phyloP scores from a whole-genome alignment of 2,797 vertebrate genomes.

The Sitta carolinensis region DNA sequence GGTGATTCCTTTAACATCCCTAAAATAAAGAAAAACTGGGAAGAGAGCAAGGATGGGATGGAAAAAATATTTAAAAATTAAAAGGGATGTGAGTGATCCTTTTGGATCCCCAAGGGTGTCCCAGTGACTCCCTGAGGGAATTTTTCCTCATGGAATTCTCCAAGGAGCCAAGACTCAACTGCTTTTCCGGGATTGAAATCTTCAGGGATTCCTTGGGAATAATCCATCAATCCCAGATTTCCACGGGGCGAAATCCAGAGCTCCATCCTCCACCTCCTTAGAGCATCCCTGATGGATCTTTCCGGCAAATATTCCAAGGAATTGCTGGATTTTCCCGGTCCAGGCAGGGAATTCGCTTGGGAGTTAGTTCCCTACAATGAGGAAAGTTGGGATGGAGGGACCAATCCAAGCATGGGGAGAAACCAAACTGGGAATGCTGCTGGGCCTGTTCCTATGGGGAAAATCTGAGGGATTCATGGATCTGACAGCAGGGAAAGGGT shows the following conservation, averaged over 20 bases:
- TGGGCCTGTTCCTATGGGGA: accelerated
- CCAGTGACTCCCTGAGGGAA: not conserved
- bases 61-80: not conserved
- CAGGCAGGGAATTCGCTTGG: not conserved
- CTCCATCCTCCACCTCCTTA: not conserved
- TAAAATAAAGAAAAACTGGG: not conserved
- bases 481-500: not conserved
- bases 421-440: not conserved
- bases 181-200: not conserved
- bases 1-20: not conserved
- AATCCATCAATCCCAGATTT: not conserved
- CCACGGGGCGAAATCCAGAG: not conserved
- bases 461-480: not conserved
- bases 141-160: not conserved
- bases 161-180: not conserved
- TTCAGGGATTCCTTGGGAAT: not conserved
- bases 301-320: not conserved
- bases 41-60: not conserved
- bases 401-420: not conserved
- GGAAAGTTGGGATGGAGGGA: not conserved
- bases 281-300: not conserved
- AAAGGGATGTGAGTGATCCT: not conserved
- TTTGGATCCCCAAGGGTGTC: not conserved
- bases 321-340: accelerated
- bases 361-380: not conserved